Base-by-base conservation (phyloP, 2,113 vertebrate genomes). In the Dipodomys ordii region DNA sequence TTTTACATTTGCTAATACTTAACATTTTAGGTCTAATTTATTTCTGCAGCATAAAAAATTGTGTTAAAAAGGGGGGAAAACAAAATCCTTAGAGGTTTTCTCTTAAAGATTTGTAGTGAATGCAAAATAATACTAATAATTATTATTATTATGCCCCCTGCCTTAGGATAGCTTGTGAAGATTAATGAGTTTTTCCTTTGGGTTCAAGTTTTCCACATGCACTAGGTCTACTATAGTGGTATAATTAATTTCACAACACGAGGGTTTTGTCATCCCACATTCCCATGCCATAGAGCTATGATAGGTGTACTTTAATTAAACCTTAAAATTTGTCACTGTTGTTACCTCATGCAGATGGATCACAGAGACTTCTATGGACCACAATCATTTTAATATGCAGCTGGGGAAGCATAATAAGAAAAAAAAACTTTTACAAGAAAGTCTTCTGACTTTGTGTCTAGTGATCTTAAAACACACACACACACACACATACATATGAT, bases 201-300 rank as follows among this genome's bases (percentile, higher is more conserved):
- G 35, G 97, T 99, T 99, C 98, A 99, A 98, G 97, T 94, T 97
- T 99, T 98, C 97, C 90, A 97, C 98, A 98, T 96, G 97, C 97
- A 97, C 96, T 86, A 97, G 97, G 97, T 98, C 97, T 97, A 98
- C 96, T 97, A 98, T 98, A 97, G 98, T 98, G 96, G 97, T 98
- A 97, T 98, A 99, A 99, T 99, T 99, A 99, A 99, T 99, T 99
- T 99, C 98, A 98, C 98, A 99, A 98, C 97, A 98, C 95, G 77
- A 96, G 93, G 28, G 97, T 98, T 99, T 98, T 99, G 98, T 98
- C 95, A 89, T 98, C 97, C 95, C 97, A 89, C 95, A 96, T 95
- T 97, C 83, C 95, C 13, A 3, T 95, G 96, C 96, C 98, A 97
- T 96, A 94, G 72, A 97, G 94, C 97, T 98, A 97, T 97, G 98